These are phyloP conservation scores for Procambarus virginalis DNA, from an alignment of 1,140 invertebrate genomes.

Conservation along the genomic window DNA sequence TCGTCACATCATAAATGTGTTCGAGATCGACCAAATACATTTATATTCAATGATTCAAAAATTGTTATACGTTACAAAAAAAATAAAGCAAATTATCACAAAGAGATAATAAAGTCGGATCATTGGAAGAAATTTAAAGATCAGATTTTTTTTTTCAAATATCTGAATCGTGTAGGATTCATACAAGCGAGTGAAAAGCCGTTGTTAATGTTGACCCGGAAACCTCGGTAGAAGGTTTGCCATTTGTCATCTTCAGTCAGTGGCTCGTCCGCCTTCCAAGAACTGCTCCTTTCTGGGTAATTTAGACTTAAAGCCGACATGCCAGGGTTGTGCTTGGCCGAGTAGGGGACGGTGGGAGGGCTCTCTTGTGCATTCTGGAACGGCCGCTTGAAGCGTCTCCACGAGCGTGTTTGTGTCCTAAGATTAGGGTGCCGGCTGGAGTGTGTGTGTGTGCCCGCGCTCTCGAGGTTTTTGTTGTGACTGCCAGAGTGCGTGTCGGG, in stretches of 20 bases:
- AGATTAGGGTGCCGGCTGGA: neutral
- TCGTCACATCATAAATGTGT: too few relatives aligned
- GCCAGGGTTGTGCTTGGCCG: slow-evolving; percentile 15
- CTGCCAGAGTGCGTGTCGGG: neutral
- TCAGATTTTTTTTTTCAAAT: too few relatives aligned
- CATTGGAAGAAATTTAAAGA: too few relatives aligned
- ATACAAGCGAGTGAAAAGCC: neutral
- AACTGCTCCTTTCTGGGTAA: slow-evolving; percentile 58
- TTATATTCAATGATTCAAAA: too few relatives aligned
- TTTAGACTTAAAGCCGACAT: slow-evolving; percentile 58
- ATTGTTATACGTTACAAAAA: too few relatives aligned
- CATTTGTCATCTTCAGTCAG: slow-evolving; percentile 55
- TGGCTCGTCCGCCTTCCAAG: slow-evolving; percentile 30
- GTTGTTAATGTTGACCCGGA: neutral
- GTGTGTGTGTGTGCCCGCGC: neutral
- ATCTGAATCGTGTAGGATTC: neutral
- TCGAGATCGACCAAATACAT: too few relatives aligned
- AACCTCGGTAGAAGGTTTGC: neutral
- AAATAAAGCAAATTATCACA: too few relatives aligned
- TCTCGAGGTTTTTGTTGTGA: neutral
- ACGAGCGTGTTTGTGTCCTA: slow-evolving; percentile 5
- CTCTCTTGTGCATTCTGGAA: slow-evolving; percentile 24
- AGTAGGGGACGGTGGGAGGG: neutral
- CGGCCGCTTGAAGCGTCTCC: slow-evolving; percentile 17
- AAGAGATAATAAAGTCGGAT: too few relatives aligned